Percentiles rank a stretch among this genome's conserved stretches.
phyloP scores from a whole-genome alignment of 1,140 invertebrate genomes.

The Formica selysi region DNA sequence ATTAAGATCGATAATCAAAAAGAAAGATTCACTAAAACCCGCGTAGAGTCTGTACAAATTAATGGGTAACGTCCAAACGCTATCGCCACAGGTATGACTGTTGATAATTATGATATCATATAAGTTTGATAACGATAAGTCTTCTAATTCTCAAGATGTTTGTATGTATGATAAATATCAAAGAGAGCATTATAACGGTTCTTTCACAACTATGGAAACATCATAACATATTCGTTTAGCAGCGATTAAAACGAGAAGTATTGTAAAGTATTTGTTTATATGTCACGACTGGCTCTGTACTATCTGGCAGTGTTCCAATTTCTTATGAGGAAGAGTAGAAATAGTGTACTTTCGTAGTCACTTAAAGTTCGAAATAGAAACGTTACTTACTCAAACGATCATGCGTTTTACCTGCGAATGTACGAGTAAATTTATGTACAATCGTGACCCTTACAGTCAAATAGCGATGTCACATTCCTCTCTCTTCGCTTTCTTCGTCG shows the following conservation, averaged over 20 bases:
- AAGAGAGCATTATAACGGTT: not conserved
- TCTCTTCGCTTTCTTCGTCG: not conserved
- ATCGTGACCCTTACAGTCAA: not conserved
- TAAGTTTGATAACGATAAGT: slow-evolving; percentile 8
- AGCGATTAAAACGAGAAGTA: not conserved
- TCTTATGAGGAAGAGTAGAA: slow-evolving; percentile 15
- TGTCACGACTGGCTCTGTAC: not conserved
- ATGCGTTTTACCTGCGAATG: not conserved
- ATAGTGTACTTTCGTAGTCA: slow-evolving; percentile 20
- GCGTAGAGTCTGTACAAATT: no score
- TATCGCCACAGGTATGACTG: no score
- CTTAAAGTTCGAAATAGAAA: not conserved
- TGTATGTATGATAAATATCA: not conserved
- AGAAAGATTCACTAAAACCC: no score
- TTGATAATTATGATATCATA: not conserved
- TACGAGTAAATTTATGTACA: not conserved
- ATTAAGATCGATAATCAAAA: no score
- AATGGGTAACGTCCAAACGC: no score
- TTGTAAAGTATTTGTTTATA: not conserved
- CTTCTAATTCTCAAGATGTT: not conserved
- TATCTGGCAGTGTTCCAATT: not conserved
- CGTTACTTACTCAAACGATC: not conserved
- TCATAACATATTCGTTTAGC: not conserved
- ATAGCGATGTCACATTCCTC: not conserved
- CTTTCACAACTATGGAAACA: not conserved